Evolutionary conservation across 2,797 vertebrate species (phyloP), one percentile per base, ranked within the genome.

Genomic region (Typhlichthys eigenmanni): DNA sequence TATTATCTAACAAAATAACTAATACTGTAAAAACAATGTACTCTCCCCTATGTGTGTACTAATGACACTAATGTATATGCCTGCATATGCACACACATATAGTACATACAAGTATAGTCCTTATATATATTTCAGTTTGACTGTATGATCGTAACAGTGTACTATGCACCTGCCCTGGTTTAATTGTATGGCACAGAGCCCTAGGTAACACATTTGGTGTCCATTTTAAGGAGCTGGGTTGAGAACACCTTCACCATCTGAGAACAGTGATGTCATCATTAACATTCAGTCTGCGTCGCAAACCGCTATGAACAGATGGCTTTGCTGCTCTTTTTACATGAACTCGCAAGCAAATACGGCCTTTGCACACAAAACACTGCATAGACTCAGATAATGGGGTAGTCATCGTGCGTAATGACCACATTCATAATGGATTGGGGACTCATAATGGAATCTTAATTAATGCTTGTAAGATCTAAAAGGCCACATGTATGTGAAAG

Each of bases 381-480:
- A 57, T 32, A 57, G 62, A 72, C 67, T 71, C 1, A 46, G 70
- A 69, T 81, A 79, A 83, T 76, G 64, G 69, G 64, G 68, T 78
- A 29, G 69, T 57, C 83, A 75, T 82, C 87, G 76, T 62, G 71
- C 29, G 79, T 90, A 87, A 90, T 78, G 86, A 80, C 72, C 80
- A 71, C 56, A 60, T 78, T 84, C 82, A 75, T 76, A 83, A 90
- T 84, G 74, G 85, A 87, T 81, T 82, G 64, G 63, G 43, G 68
- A 29, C 66, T 81, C 79, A 85, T 89, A 91, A 90, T 89, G 74
- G 73, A 73, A 71, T 74, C 75, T 72, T 90, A 90, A 92, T 89
- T 92, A 88, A 90, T 81, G 74, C 77, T 81, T 87, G 78, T 71
- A 73, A 63, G 11, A 67, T 84, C 16, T 68, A 81, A 78, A 81